phyloP scores from a whole-genome alignment of 53 echinoderm and acorn worm genomes.

The Holothuria scabra region DNA sequence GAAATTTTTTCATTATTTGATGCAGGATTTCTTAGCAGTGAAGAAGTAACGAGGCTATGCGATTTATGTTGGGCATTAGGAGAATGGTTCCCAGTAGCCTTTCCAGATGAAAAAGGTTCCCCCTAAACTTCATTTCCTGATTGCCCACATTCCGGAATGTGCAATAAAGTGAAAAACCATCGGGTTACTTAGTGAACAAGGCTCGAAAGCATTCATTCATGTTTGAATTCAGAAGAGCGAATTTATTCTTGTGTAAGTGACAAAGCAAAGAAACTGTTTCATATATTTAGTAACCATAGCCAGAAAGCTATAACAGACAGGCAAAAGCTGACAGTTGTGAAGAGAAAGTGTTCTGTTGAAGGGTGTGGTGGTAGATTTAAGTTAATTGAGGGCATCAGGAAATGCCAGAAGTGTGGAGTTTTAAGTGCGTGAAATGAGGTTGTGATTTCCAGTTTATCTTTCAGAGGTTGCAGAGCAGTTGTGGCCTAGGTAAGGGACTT shows the following conservation, averaged over 20 bases:
- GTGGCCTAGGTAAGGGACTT: too few species aligned
- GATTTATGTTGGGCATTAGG: constrained; percentile 57
- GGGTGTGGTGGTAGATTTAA: constrained; percentile 21
- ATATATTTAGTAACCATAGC: constrained; percentile 24
- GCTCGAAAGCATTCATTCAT: constrained; percentile 25
- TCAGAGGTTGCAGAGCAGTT: too few species aligned
- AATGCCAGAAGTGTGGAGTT: constrained; percentile 17
- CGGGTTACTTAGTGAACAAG: constrained; percentile 10
- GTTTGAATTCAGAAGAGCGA: constrained; percentile 21
- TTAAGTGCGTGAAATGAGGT: too few species aligned
- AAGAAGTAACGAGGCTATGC: constrained; percentile 34
- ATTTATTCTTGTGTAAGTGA: constrained; percentile 11
- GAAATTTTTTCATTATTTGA: constrained; percentile 30
- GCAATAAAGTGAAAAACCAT: not conserved
- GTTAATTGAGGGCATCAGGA: not conserved
- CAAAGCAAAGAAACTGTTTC: not conserved
- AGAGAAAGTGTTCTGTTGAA: constrained; percentile 18
- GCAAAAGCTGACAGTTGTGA: not conserved
- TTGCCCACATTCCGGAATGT: constrained; percentile 38
- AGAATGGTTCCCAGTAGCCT: constrained; percentile 50
- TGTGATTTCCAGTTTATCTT: too few species aligned
- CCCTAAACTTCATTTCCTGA: constrained; percentile 15
- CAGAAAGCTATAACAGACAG: not conserved
- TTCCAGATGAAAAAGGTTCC: constrained; percentile 24
- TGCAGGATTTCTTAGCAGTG: not conserved